Percentiles rank a stretch among this genome's conserved stretches.
Evolutionary conservation across 2,113 vertebrate genomes (phyloP).

Genomic region (Mustelus asterias): DNA sequence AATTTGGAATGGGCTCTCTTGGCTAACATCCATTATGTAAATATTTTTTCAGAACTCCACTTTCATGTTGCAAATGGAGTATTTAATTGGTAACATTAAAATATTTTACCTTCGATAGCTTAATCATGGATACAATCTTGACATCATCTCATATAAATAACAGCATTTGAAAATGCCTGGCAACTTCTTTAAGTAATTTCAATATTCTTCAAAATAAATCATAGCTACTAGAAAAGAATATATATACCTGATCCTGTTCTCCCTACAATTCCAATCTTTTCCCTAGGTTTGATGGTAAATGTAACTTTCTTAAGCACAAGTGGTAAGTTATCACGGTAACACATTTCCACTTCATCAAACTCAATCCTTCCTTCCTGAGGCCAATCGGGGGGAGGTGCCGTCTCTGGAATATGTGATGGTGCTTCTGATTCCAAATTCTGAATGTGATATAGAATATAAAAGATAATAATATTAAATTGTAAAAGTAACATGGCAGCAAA

Average conservation of each 20-base stretch:
- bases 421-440: conserved; percentile 63
- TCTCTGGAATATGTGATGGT: conserved; percentile 44
- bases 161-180: background rate
- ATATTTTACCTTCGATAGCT: background rate
- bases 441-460: conserved; percentile 38
- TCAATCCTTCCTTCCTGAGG: conserved; percentile 58
- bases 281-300: conserved; percentile 59
- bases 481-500: background rate
- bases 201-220: conserved; percentile 1
- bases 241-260: conserved; percentile 66
- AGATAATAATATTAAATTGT: background rate
- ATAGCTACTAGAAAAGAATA: background rate
- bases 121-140: background rate
- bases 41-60: background rate
- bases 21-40: background rate
- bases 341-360: conserved; percentile 66
- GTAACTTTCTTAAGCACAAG: conserved; percentile 63
- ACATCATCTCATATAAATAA: background rate
- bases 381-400: conserved; percentile 54
- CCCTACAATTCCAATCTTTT: conserved; percentile 68
- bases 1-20: background rate
- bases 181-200: background rate
- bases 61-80: background rate
- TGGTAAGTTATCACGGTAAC: conserved; percentile 60
- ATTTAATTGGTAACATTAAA: background rate